phyloP scores from a whole-genome alignment of 1,140 invertebrate genomes.

The Anagrus nilaparvatae region DNA sequence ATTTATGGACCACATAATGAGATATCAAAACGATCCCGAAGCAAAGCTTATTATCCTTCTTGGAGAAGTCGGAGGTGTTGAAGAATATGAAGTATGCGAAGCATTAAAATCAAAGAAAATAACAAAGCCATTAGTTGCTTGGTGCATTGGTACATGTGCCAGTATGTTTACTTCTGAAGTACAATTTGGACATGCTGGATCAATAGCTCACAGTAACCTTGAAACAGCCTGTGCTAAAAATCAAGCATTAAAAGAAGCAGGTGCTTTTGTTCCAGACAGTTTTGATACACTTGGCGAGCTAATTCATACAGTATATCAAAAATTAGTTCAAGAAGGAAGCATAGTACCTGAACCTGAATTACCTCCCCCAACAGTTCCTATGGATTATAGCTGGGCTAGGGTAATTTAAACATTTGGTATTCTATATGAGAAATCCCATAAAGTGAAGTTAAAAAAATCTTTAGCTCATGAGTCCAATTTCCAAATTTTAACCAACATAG shows the following conservation, averaged over 20 bases:
- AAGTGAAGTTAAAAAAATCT: no score
- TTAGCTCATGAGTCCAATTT: no score
- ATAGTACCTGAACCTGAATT: slow-evolving; percentile 85
- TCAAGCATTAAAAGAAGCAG: slow-evolving; percentile 65
- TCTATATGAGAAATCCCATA: no score
- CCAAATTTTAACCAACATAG: no score
- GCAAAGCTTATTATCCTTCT: slow-evolving; percentile 93
- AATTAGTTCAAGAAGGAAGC: slow-evolving; percentile 69
- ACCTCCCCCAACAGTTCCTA: slow-evolving; percentile 96
- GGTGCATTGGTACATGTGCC: slow-evolving; percentile 94
- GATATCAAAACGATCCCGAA: slow-evolving; percentile 66
- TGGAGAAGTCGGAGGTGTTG: slow-evolving; percentile 97
- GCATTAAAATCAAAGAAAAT: slow-evolving; percentile 74
- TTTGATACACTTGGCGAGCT: slow-evolving; percentile 83
- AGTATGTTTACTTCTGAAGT: slow-evolving; percentile 95
- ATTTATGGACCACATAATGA: slow-evolving; percentile 95
- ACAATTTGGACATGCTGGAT: slow-evolving; percentile 99
- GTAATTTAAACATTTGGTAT: no score
- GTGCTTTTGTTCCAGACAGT: slow-evolving; percentile 82
- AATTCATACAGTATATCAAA: slow-evolving; percentile 67
- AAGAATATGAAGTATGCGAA: slow-evolving; percentile 94
- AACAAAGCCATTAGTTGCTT: slow-evolving; percentile 92
- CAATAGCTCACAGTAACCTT: slow-evolving; percentile 89
- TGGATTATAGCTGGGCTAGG: slow-evolving; percentile 98
- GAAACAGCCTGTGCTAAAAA: slow-evolving; percentile 96